These are phyloP conservation scores for Rhyacophila brunnea DNA, from an alignment of 1,140 invertebrate species.

Conservation along the genomic window DNA sequence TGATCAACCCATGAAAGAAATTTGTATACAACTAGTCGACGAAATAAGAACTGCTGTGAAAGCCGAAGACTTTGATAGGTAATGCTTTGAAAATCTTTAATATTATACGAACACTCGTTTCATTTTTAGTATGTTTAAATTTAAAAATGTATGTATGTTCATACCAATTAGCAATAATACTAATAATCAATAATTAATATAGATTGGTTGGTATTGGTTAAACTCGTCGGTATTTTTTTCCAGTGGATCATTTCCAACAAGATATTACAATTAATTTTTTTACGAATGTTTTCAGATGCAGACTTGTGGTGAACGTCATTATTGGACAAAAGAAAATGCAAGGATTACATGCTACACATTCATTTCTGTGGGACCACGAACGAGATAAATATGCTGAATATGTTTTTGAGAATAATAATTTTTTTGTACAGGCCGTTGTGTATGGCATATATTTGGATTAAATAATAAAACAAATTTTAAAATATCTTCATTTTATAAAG, in stretches of 20 bases:
- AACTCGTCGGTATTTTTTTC: too few relatives aligned
- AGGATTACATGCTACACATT: conserved; percentile 50
- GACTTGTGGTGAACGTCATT: conserved; percentile 55
- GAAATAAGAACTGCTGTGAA: conserved; percentile 46
- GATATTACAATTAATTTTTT: not conserved
- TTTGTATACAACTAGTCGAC: conserved; percentile 44
- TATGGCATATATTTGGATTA: conserved; percentile 62
- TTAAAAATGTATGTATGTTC: too few relatives aligned
- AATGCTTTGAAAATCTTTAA: too few relatives aligned
- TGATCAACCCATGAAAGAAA: conserved; percentile 45
- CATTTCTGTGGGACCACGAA: conserved; percentile 60
- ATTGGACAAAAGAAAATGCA: conserved; percentile 61
- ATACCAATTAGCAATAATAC: too few relatives aligned
- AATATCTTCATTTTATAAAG: too few relatives aligned
- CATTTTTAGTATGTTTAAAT: too few relatives aligned
- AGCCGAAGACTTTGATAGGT: conserved; percentile 54
- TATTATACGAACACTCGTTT: too few relatives aligned
- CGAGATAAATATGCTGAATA: conserved; percentile 56
- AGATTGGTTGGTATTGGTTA: too few relatives aligned
- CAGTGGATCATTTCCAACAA: not conserved
- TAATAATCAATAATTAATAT: too few relatives aligned
- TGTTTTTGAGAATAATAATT: conserved; percentile 55
- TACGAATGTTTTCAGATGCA: conserved; percentile 53
- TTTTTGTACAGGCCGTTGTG: conserved; percentile 56
- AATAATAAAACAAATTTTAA: too few relatives aligned